A percentile compares a stretch with the other conserved stretches of the same genome.
Evolutionary conservation across 2,888 invertebrate genomes (phyloP).

Genomic region (Maniola hyperantus): DNA sequence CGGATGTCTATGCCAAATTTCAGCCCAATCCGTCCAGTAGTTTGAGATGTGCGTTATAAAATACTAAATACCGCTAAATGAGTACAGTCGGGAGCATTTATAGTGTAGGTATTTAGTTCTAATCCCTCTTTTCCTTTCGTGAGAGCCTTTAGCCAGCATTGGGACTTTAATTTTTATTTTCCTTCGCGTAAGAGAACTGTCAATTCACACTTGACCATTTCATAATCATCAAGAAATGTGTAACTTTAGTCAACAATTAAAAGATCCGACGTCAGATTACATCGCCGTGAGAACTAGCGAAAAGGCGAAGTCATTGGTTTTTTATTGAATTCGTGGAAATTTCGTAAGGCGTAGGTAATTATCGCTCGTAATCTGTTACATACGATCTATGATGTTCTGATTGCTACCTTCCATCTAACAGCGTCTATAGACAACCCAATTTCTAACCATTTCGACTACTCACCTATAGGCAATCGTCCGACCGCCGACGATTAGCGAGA

Average conservation of each 20-base stretch:
- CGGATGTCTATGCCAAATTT: too few relatives aligned
- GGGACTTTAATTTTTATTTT: too few relatives aligned
- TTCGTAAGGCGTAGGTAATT: constrained; percentile 21
- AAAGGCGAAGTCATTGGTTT: constrained; percentile 29
- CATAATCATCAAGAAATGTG: constrained; percentile 17
- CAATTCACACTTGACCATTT: constrained; percentile 18
- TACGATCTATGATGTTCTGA: constrained; percentile 13
- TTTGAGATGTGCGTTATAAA: too few relatives aligned
- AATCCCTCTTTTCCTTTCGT: too few relatives aligned
- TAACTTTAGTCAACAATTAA: constrained; percentile 35
- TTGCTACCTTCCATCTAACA: neutral
- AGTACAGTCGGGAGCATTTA: too few relatives aligned
- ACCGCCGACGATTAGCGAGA: too few relatives aligned
- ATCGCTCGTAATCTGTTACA: constrained; percentile 9
- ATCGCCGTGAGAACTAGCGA: constrained; percentile 30
- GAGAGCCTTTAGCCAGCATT: too few relatives aligned
- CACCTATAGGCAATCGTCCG: too few relatives aligned
- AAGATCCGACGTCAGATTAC: constrained; percentile 33
- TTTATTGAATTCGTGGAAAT: constrained; percentile 31
- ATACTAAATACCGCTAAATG: too few relatives aligned
- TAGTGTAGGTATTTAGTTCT: too few relatives aligned
- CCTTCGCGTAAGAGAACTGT: neutral
- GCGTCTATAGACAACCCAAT: neutral
- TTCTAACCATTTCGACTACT: neutral
- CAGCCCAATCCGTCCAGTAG: too few relatives aligned